phyloP scores from a whole-genome alignment of 2,113 vertebrate genomes.

The Ailuropoda melanoleuca region DNA sequence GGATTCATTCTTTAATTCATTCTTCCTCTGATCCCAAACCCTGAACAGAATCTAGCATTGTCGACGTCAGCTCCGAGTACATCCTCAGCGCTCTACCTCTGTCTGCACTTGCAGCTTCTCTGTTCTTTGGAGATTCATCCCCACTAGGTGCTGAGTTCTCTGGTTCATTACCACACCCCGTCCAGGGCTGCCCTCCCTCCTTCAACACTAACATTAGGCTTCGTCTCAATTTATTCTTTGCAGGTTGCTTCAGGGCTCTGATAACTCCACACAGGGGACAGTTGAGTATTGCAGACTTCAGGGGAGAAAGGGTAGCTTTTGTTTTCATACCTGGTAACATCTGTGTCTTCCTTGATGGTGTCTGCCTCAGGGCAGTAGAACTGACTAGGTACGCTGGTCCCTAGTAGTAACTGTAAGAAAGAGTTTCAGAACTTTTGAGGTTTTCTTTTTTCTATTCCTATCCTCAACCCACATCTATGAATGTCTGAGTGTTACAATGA shows the following conservation, averaged over 20 bases:
- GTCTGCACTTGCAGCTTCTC: background rate
- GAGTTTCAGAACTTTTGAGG: background rate
- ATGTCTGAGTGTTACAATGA: background rate
- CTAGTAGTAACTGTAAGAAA: background rate
- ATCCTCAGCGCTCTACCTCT: background rate
- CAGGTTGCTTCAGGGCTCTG: background rate
- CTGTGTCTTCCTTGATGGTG: background rate
- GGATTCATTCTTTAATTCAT: background rate
- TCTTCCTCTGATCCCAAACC: background rate
- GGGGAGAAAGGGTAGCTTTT: background rate
- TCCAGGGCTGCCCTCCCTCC: slow-evolving; percentile 26
- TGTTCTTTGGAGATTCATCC: slow-evolving; percentile 48
- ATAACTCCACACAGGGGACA: background rate
- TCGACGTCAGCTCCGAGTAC: background rate
- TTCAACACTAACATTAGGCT: slow-evolving; percentile 13
- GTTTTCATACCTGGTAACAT: background rate
- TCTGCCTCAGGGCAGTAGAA: background rate
- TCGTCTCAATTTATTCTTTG: slow-evolving; percentile 28
- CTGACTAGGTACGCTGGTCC: background rate
- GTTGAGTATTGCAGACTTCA: background rate
- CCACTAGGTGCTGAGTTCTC: background rate
- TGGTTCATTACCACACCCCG: slow-evolving; percentile 10
- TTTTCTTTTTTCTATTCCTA: background rate
- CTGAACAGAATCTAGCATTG: background rate
- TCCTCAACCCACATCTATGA: background rate